Evolutionary conservation across 1,140 invertebrate species (phyloP).

Genomic region (Tetramorium parvispinum): DNA sequence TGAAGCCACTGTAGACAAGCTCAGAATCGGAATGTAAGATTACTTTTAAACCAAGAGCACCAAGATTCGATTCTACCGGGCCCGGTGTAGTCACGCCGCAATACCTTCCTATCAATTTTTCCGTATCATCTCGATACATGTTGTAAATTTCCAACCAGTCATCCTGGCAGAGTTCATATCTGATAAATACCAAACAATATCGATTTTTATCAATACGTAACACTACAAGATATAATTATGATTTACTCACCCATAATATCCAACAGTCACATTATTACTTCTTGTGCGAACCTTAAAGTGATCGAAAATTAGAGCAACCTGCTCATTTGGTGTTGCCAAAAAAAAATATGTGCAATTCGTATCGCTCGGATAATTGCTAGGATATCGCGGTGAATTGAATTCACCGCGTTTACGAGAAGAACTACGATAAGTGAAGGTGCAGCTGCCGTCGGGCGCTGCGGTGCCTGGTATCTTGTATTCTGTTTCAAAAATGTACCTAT

Average conservation of each 20-base stretch:
- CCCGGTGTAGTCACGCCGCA: slow-evolving; percentile 94
- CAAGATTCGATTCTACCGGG: slow-evolving; percentile 95
- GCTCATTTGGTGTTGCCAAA: slow-evolving; percentile 93
- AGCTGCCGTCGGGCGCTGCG: slow-evolving; percentile 94
- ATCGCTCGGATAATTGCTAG: slow-evolving; percentile 97
- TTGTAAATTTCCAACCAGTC: slow-evolving; percentile 98
- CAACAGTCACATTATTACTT: slow-evolving; percentile 86
- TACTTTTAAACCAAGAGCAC: slow-evolving; percentile 93
- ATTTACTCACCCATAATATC: slow-evolving; percentile 87
- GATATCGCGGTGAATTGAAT: slow-evolving; percentile 98
- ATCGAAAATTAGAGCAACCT: slow-evolving; percentile 96
- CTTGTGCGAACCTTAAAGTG: slow-evolving; percentile 95
- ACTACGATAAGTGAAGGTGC: slow-evolving; percentile 96
- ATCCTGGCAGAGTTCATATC: slow-evolving; percentile 92
- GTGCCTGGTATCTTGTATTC: slow-evolving; percentile 98
- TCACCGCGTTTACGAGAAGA: slow-evolving; percentile 94
- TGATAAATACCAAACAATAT: slow-evolving; percentile 72
- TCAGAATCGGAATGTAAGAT: slow-evolving; percentile 93
- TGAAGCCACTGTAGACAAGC: slow-evolving; percentile 95
- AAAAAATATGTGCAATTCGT: slow-evolving; percentile 97
- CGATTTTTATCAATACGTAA: neutral
- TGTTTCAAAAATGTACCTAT: slow-evolving; percentile 93
- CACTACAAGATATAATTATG: neutral
- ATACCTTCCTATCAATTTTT: slow-evolving; percentile 94
- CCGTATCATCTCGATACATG: slow-evolving; percentile 91